Percentiles rank a stretch among this genome's conserved stretches.
phyloP scores from a whole-genome alignment of 1,140 invertebrate species.

The Hypsibius dujardini region DNA sequence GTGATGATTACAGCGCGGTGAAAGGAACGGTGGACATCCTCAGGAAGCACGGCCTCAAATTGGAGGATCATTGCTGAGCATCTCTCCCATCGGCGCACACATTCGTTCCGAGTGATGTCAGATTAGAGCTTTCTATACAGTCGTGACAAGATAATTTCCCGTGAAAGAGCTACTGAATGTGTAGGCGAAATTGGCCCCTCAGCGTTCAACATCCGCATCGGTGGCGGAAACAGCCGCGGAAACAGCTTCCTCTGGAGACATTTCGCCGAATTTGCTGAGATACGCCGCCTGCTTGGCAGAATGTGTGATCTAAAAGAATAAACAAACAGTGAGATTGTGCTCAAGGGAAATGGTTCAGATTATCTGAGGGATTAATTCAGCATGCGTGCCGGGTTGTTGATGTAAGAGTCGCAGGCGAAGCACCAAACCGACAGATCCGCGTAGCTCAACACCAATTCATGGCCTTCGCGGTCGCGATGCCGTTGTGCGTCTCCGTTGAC shows the following conservation, averaged over 20 bases:
- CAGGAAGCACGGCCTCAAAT: conserved; percentile 31
- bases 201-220: background rate
- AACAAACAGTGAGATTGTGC: background rate
- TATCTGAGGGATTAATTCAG: background rate
- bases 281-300: conserved; percentile 44
- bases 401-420: conserved; percentile 58
- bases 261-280: background rate
- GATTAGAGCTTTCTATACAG: too few species aligned
- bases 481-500: conserved; percentile 58
- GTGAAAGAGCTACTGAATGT: background rate
- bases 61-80: too few species aligned
- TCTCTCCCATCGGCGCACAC: too few species aligned
- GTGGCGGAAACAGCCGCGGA: background rate
- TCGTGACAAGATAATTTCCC: too few species aligned
- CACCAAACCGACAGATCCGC: conserved; percentile 74
- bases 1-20: conserved; percentile 37
- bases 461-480: conserved; percentile 41
- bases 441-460: conserved; percentile 57
- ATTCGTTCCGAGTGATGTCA: too few species aligned
- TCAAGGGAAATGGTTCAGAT: background rate
- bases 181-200: background rate
- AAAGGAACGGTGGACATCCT: conserved; percentile 39
- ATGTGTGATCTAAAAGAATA: conserved; percentile 38
- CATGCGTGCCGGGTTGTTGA: conserved; percentile 47
- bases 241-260: background rate